A percentile compares a stretch with the other conserved stretches of the same genome.
Evolutionary conservation across 92 coral and sea anemone species (phyloP).

Genomic region (Virgularia gustaviana): DNA sequence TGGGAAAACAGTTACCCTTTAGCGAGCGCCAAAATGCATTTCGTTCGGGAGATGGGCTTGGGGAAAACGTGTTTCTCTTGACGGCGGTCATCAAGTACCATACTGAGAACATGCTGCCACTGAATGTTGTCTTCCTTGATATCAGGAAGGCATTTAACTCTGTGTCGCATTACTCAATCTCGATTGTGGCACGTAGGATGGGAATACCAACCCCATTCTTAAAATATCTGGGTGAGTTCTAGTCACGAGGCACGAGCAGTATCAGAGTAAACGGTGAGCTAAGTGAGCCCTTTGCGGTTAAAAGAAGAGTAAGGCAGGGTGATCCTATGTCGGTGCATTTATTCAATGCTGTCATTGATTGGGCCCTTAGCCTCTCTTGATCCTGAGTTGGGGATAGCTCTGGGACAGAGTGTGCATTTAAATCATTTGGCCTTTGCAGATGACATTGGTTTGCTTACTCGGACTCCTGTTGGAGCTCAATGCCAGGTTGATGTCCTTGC

Average conservation of each 20-base stretch:
- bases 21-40: slow-evolving; percentile 21
- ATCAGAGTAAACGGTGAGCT: background rate
- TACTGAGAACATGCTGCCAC: background rate
- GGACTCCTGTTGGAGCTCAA: too few species aligned
- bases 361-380: slow-evolving; percentile 2
- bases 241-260: background rate
- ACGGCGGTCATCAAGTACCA: slow-evolving; percentile 5
- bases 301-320: slow-evolving; percentile 1
- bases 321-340: slow-evolving; percentile 8
- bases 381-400: background rate
- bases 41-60: slow-evolving; percentile 3
- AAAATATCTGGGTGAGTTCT: slow-evolving; percentile 1
- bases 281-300: background rate
- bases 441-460: background rate
- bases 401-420: background rate
- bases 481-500: too few species aligned
- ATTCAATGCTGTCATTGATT: slow-evolving; percentile 6
- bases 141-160: background rate
- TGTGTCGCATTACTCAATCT: background rate
- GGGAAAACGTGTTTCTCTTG: background rate
- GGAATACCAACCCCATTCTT: slow-evolving; percentile 19
- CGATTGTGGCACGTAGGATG: background rate
- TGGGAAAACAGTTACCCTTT: slow-evolving; percentile 13
- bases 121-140: slow-evolving; percentile 3
- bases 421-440: background rate